Evolutionary conservation across 1,140 invertebrate species (phyloP), one percentile per base, ranked within the genome.

Genomic region (Trialeurodes vaporariorum): DNA sequence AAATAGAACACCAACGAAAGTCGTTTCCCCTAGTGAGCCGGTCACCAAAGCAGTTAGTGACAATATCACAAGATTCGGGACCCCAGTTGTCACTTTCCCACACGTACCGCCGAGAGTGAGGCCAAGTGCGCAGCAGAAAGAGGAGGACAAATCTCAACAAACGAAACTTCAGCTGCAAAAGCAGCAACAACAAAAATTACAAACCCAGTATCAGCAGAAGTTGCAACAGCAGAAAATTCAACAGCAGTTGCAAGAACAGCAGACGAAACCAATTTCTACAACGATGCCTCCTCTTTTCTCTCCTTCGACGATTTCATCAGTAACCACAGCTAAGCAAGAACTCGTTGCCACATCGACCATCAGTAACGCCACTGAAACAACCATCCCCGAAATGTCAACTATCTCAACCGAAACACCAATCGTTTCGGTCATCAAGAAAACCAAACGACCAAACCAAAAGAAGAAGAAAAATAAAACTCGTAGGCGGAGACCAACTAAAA

Each of bases 391-490:
- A 68, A 69, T 24, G 40, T 64, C 62, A 21, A 27, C 67, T 11
- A 71, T 69, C 61, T 71, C 68, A 23, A 63, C 70, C 23, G 62
- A 71, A 58, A 62, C 68, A 1, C 59, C 66, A 26, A 69, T 67
- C 0, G 26, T 69, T 0, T 12, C 23, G 5, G 71, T 71, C 2
- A 72, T 71, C 1, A 71, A 70, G 26, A 72, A 68, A 61, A 70
- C 70, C 22, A 62, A 70, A 27, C 63, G 70, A 60, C 64, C 71
- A 22, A 40, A 63, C 17, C 64, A 64, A 2, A 68, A 75, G 58
- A 72, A 70, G 9, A 86, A 84, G 79, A 85, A 83, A 73, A 85
- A 83, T 69, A 85, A 85, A 62, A 81, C 79, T 40, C 77, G 82
- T n/a, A 79, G 83, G 66, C 71, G 75, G 0, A 76, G 76, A 61